Percentiles rank a stretch among this genome's conserved stretches.
Evolutionary conservation across 1,140 invertebrate genomes (phyloP).

Genomic region (Hylyphantes graminicola): DNA sequence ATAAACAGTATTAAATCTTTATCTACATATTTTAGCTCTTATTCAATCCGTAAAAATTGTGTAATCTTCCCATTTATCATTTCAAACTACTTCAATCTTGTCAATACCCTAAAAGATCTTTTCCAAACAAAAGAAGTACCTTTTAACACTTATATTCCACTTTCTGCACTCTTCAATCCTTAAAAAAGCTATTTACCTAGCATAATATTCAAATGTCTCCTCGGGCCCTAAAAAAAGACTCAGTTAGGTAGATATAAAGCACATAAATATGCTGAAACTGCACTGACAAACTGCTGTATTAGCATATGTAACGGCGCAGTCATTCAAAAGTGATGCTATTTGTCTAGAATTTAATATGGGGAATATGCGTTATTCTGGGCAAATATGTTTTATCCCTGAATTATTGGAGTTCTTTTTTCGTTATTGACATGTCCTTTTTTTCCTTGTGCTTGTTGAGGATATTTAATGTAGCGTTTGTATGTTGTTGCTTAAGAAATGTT

Average conservation of each 20-base stretch:
- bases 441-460: not conserved
- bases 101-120: too few species aligned
- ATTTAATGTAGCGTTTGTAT: constrained; percentile 11
- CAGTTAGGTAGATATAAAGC: not conserved
- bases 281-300: constrained; percentile 36
- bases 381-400: constrained; percentile 30
- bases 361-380: constrained; percentile 26
- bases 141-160: too few species aligned
- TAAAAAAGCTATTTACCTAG: not conserved
- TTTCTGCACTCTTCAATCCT: not conserved
- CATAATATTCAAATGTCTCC: constrained; percentile 25
- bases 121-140: too few species aligned
- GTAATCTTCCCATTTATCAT: too few species aligned
- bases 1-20: too few species aligned
- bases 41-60: too few species aligned
- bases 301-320: constrained; percentile 36
- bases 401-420: not conserved
- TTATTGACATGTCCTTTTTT: not conserved
- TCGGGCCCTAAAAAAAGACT: not conserved
- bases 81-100: too few species aligned
- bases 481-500: not conserved
- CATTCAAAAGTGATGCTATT: constrained; percentile 46
- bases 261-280: constrained; percentile 30
- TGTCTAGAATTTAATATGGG: constrained; percentile 50
- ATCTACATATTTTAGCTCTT: too few species aligned